These are phyloP conservation scores for Catagonus wagneri DNA, from an alignment of 2,113 vertebrate genomes.

Conservation along the genomic window DNA sequence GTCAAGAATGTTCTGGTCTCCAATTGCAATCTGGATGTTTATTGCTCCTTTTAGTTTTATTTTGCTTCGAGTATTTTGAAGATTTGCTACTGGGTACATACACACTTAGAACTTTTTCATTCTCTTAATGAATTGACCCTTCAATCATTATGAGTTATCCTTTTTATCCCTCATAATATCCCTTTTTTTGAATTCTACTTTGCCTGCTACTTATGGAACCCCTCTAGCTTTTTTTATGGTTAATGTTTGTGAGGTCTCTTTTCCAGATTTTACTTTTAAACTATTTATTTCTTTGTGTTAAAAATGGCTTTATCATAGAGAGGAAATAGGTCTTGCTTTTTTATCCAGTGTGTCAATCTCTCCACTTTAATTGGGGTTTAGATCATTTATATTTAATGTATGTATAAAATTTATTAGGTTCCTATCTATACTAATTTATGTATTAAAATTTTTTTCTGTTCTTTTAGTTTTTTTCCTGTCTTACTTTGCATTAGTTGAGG, in stretches of 20 bases:
- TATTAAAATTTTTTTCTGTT: neutral
- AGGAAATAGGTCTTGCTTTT: neutral
- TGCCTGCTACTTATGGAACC: neutral
- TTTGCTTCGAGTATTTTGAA: neutral
- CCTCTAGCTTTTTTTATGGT: neutral
- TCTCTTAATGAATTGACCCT: neutral
- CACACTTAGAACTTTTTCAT: neutral
- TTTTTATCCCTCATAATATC: neutral
- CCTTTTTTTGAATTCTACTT: neutral
- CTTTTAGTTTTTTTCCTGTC: neutral
- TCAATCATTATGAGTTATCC: neutral
- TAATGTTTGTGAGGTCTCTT: neutral
- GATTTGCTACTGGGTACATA: neutral
- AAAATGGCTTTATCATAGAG: neutral
- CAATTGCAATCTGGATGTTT: neutral
- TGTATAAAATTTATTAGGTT: neutral
- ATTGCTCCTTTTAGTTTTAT: neutral
- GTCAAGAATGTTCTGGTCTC: neutral
- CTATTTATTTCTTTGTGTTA: neutral
- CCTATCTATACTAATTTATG: neutral
- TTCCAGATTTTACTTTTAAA: neutral
- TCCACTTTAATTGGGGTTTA: neutral
- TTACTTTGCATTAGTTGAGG: neutral
- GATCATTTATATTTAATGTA: neutral
- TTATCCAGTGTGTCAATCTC: neutral